Percentiles rank a stretch among this genome's conserved stretches.
phyloP scores from a whole-genome alignment of 2,113 vertebrate species.

The Candoia aspera region DNA sequence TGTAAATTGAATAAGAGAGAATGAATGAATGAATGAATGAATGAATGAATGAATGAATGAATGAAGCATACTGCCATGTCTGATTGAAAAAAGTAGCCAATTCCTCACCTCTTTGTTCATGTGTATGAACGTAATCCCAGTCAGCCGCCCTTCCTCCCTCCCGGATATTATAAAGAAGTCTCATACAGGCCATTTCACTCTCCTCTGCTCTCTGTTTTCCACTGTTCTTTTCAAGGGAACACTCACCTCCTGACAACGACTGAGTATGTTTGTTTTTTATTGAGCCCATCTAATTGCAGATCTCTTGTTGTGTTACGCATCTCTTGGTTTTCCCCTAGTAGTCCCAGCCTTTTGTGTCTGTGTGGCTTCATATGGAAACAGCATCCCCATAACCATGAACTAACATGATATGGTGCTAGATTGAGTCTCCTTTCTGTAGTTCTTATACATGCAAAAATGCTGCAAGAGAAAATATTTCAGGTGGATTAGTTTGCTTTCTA shows the following conservation, averaged over 20 bases:
- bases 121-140: background rate
- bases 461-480: background rate
- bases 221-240: background rate
- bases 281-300: background rate
- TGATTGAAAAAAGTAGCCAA: background rate
- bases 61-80: background rate
- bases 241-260: background rate
- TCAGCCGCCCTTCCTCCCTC: background rate
- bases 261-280: background rate
- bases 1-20: background rate
- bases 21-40: too few species aligned
- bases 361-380: background rate
- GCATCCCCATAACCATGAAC: background rate
- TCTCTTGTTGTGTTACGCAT: background rate
- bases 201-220: background rate
- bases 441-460: background rate
- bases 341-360: background rate
- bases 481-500: background rate
- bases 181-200: background rate
- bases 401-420: background rate
- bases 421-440: background rate
- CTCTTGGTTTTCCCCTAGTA: background rate
- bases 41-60: background rate
- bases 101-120: background rate
- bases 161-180: background rate